Base-by-base conservation (phyloP, 2,888 invertebrate species). In the Carterocephalus palaemon region DNA sequence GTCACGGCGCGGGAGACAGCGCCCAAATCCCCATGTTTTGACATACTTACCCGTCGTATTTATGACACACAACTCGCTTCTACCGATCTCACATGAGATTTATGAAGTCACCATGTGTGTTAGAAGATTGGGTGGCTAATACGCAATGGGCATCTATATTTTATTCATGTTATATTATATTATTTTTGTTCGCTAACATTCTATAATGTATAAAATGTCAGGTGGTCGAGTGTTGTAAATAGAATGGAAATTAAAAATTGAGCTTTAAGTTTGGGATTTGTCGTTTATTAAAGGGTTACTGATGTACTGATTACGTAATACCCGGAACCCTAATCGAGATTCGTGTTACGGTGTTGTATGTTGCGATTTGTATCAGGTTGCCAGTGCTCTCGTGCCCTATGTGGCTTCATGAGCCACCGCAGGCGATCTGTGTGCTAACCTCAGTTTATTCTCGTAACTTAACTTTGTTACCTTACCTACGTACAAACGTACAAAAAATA, bases 21-120 rank as follows among this genome's bases (percentile, higher is more conserved):
- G 68, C 72, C 74, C 69, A 73, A 82, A 81, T 78, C 85, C 82
- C 81, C 62, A 80, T 84, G 80, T 85, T 86, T 80, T 86, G 85
- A 86, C 85, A 83, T 67, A 83, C 73, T 81, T 70, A 76, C 73
- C 69, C 71, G 62, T 59, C 65, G 74, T 80, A 80, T 82, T 81
- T 83, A 82, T 81, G 77, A 82, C 70, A 76, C 70, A 67, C 67
- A 69, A 72, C 70, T 70, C 69, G 70, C 67, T 64, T 70, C 59
- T 68, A 67, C 68, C 64, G 67, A 73, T 70, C 64, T 76, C 76
- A 80, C 80, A 75, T 60, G 65, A 75, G 79, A 84, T 84, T 84
- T 85, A 84, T 85, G 76, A 77, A 81, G 83, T 80, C 70, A 74
- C 64, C 79, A 82, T 82, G 76, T 84, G 85, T 75, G 76, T 75